Percentiles rank a stretch among this genome's conserved stretches.
phyloP scores from a whole-genome alignment of 1,140 invertebrate genomes.

The Solen grandis region DNA sequence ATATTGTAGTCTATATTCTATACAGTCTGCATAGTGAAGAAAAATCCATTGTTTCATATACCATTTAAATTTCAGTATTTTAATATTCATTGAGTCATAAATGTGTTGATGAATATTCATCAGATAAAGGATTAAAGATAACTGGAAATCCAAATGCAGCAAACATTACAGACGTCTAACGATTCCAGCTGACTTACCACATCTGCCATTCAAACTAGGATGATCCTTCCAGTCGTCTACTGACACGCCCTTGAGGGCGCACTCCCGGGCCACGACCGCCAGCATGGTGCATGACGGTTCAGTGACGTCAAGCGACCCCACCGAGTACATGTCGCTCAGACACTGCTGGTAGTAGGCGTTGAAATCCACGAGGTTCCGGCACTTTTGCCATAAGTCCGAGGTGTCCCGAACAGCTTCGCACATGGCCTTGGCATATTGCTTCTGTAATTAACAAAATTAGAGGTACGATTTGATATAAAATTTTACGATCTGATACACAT shows the following conservation, averaged over 20 bases:
- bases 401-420: constrained; percentile 55
- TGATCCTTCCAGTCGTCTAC: constrained; percentile 51
- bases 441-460: constrained; percentile 30
- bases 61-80: too few relatives aligned
- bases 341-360: constrained; percentile 89
- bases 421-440: constrained; percentile 58
- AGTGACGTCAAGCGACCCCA: constrained; percentile 13
- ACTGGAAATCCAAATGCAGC: too few relatives aligned
- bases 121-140: too few relatives aligned
- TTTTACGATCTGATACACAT: too few relatives aligned
- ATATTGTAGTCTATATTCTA: too few relatives aligned
- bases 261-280: constrained; percentile 41
- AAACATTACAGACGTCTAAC: too few relatives aligned
- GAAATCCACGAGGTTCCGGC: constrained; percentile 89
- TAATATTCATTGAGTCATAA: too few relatives aligned
- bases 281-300: constrained; percentile 35
- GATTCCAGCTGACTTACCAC: too few relatives aligned
- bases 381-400: constrained; percentile 82
- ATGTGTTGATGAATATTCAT: too few relatives aligned
- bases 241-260: constrained; percentile 35
- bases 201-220: constrained; percentile 11
- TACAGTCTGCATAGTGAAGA: too few relatives aligned
- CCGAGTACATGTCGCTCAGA: constrained; percentile 90
- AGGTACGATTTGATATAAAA: too few relatives aligned
- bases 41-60: too few relatives aligned